Evolutionary conservation across 2,888 invertebrate genomes (phyloP).

Genomic region (Eugnorisma glareosa): DNA sequence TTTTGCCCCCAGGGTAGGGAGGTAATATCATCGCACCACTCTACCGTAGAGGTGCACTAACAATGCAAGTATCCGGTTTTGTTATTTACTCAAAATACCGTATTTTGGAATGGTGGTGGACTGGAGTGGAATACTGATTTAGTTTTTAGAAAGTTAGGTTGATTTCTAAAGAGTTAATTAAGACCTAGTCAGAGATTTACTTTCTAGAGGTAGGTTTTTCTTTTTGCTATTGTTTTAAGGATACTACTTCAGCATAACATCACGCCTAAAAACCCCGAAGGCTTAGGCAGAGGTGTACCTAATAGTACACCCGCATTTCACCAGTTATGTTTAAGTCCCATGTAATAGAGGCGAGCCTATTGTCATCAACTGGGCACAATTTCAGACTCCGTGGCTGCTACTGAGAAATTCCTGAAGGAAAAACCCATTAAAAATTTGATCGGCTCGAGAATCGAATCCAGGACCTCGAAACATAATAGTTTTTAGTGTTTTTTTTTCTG

Average conservation of each 20-base stretch:
- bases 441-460: neutral
- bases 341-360: neutral
- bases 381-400: neutral
- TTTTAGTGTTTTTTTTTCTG: neutral
- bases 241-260: too few relatives aligned
- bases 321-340: too few relatives aligned
- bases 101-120: conserved; percentile 12
- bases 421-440: neutral
- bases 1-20: conserved; percentile 61
- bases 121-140: conserved; percentile 24
- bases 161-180: conserved; percentile 8
- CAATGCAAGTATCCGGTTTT: conserved; percentile 43
- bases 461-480: too few relatives aligned
- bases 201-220: too few relatives aligned
- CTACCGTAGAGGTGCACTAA: conserved; percentile 47
- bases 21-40: conserved; percentile 67
- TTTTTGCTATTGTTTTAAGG: neutral
- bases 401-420: too few relatives aligned
- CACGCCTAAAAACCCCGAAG: neutral
- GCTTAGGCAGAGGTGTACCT: neutral
- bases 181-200: too few relatives aligned
- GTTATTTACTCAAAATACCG: conserved; percentile 24
- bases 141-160: conserved; percentile 3
- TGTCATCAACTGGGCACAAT: neutral
- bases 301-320: too few relatives aligned